These are phyloP conservation scores for Coenobita brevimanus DNA, from an alignment of 1,140 invertebrate species.

Conservation along the genomic window DNA sequence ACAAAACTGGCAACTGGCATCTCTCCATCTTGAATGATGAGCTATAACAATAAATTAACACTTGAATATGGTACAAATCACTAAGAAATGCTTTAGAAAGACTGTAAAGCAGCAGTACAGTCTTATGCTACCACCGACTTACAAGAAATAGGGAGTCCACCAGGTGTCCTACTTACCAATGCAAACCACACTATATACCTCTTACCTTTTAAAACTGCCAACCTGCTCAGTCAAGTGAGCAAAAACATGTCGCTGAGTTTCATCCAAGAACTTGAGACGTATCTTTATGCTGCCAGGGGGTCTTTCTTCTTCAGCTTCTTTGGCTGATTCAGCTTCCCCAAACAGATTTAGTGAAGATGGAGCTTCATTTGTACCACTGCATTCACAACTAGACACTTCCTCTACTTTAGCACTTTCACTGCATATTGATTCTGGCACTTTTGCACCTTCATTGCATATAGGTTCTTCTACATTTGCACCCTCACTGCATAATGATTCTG, in stretches of 20 bases:
- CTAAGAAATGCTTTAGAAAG: too few relatives aligned
- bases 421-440: not conserved
- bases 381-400: not conserved
- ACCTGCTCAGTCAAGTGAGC: constrained; percentile 84
- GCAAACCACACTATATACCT: too few relatives aligned
- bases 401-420: not conserved
- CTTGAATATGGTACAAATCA: too few relatives aligned
- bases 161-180: too few relatives aligned
- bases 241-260: constrained; percentile 86
- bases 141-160: too few relatives aligned
- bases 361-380: not conserved
- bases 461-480: not conserved
- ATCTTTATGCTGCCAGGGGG: constrained; percentile 79
- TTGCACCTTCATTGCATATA: not conserved
- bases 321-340: not conserved
- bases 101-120: too few relatives aligned
- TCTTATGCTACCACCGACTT: too few relatives aligned
- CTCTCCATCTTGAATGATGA: too few relatives aligned
- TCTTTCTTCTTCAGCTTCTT: constrained; percentile 43
- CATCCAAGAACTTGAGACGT: constrained; percentile 89
- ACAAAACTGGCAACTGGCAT: too few relatives aligned
- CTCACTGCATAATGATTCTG: not conserved
- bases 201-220: constrained; percentile 90
- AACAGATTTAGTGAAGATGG: not conserved
- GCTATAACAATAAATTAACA: too few relatives aligned